phyloP scores from a whole-genome alignment of 2,888 invertebrate species.

The Chironomus tentans region DNA sequence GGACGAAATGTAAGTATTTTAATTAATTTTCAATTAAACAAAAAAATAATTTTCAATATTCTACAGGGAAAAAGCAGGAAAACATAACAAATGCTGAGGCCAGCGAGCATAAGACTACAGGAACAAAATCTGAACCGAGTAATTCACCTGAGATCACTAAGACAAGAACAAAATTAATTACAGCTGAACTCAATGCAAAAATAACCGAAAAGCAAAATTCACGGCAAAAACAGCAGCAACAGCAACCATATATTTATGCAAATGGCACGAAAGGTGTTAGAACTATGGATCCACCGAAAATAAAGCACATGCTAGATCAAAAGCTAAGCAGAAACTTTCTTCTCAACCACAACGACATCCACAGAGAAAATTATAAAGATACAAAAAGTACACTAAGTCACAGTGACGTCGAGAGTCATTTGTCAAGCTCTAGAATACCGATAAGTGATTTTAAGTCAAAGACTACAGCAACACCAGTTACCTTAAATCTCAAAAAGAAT shows the following conservation, averaged over 20 bases:
- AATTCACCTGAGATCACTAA: background rate
- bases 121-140: background rate
- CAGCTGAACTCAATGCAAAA: slow-evolving; percentile 36
- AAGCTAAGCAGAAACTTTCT: background rate
- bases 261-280: slow-evolving; percentile 12
- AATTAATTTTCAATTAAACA: background rate
- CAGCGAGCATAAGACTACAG: slow-evolving; percentile 58
- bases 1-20: background rate
- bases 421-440: slow-evolving; percentile 40
- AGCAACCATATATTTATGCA: background rate
- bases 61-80: slow-evolving; percentile 75
- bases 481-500: slow-evolving; percentile 15
- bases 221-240: slow-evolving; percentile 36
- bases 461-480: slow-evolving; percentile 3
- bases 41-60: background rate
- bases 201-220: slow-evolving; percentile 37
- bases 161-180: slow-evolving; percentile 16
- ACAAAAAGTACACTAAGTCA: slow-evolving; percentile 25
- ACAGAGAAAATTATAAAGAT: background rate
- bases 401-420: slow-evolving; percentile 40
- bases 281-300: slow-evolving; percentile 16
- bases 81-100: slow-evolving; percentile 83
- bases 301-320: slow-evolving; percentile 30
- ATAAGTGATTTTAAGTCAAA: slow-evolving; percentile 30
- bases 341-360: background rate